Evolutionary conservation across 1,140 invertebrate species (phyloP).

Genomic region (Eriocheir sinensis): DNA sequence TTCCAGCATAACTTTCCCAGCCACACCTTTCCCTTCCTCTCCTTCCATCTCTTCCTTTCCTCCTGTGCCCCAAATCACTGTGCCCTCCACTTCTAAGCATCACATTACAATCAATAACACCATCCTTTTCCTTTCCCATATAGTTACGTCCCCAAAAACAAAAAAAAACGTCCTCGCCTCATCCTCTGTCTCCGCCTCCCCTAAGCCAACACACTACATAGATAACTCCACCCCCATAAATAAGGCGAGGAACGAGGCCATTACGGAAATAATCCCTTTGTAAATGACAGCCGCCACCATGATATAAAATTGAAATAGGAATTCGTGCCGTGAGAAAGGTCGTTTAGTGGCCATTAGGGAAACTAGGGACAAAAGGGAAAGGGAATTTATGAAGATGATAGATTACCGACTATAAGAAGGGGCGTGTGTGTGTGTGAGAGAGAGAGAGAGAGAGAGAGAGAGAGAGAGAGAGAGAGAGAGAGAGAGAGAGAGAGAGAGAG

Average conservation of each 20-base stretch:
- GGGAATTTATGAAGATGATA: not conserved
- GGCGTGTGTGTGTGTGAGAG: not conserved
- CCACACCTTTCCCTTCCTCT: not conserved
- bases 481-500: not conserved
- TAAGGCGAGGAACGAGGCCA: not conserved
- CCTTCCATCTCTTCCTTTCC: not conserved
- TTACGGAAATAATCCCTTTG: slow-evolving; percentile 14
- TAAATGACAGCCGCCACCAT: not conserved
- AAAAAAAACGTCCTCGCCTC: too few species aligned
- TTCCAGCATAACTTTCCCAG: not conserved
- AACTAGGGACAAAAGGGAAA: not conserved
- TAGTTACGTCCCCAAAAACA: too few species aligned
- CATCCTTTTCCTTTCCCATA: too few species aligned
- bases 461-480: not conserved
- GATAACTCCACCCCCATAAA: not conserved
- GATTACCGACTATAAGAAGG: not conserved
- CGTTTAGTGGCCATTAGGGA: not conserved
- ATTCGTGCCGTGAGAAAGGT: not conserved
- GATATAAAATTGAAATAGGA: not conserved
- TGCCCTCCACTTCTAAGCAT: too few species aligned
- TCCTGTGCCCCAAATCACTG: not conserved
- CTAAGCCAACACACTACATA: not conserved
- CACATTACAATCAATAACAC: too few species aligned
- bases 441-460: not conserved
- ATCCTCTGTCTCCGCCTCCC: too few species aligned